Percentiles rank a stretch among this genome's conserved stretches.
phyloP scores from a whole-genome alignment of 1,140 invertebrate species.

The Trichonephila clavipes region DNA sequence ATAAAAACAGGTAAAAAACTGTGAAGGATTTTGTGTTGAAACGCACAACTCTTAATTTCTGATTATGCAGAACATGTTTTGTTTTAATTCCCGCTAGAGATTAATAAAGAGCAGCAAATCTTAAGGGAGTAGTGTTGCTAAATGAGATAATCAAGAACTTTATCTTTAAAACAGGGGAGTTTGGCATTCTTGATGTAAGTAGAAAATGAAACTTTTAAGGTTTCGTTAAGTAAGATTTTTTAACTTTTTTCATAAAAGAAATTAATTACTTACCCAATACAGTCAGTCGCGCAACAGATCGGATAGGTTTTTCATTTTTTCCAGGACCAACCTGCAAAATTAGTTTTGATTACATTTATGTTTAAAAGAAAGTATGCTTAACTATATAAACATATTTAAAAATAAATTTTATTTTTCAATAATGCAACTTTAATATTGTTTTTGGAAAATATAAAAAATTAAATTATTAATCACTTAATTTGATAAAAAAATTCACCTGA shows the following conservation, averaged over 20 bases:
- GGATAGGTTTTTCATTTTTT: constrained; percentile 88
- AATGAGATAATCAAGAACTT: background rate
- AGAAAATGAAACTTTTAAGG: background rate
- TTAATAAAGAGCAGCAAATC: background rate
- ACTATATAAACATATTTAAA: no score
- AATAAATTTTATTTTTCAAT: no score
- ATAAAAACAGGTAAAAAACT: background rate
- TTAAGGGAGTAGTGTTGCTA: background rate
- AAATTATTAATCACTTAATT: no score
- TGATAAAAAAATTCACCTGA: no score
- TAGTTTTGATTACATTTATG: background rate
- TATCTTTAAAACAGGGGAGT: background rate
- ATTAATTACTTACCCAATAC: constrained; percentile 90
- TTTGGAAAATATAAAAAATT: no score
- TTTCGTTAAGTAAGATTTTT: background rate
- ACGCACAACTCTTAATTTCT: background rate
- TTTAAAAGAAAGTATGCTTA: no score
- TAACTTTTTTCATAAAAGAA: background rate
- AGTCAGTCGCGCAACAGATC: constrained; percentile 90
- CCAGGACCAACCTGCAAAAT: constrained; percentile 84
- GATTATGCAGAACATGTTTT: constrained; percentile 2
- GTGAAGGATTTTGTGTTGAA: background rate
- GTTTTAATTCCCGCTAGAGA: background rate
- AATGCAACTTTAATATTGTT: no score
- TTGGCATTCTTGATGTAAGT: background rate